Base-by-base conservation (phyloP, 2,797 vertebrate genomes). In the Pangasius djambal region DNA sequence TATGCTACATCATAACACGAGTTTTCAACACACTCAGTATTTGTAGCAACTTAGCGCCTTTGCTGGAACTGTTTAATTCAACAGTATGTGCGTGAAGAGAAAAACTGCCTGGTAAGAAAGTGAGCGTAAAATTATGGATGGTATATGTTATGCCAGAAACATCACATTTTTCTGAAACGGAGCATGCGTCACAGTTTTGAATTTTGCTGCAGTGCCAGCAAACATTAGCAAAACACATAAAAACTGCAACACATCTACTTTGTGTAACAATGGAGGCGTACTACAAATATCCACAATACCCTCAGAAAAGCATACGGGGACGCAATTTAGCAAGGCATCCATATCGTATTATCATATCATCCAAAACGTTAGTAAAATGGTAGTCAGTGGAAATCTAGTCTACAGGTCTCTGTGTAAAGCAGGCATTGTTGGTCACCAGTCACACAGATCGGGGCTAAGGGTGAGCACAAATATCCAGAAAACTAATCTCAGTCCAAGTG, bases 401-500 rank as follows among this genome's bases (percentile, higher is more conserved):
- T 37, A 40, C 15, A 55, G 28, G 3, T 31, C 50, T 55, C 50
- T 77, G n/a, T 57, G 52, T 18, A 79, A 79, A 79, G 50, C 77
- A 31, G 50, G 50, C 15, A 22, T 3, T 55, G 78, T 22, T 82
- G 34, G 31, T 40, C 79, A 25, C 31, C 79, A 34, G 34, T 61
- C 37, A 57, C 40, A 67, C 59, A 61, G 55, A 16, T n/a, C 65
- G 25, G 69, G 48, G 37, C 37, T 69, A 55, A 77, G 59, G 22
- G 55, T 37, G 9, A 75, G 25, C 70, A 78, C 40, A 86, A 78
- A 69, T 37, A 78, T 28, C n/a, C 59, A 37, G 75, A 37, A 87
- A 61, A 65, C 31, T 67, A n/a, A 65, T 37, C 55, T 65, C n/a
- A 52, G 28, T 57, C 57, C 22, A 12, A 61, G 44, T 79, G 61